Evolutionary conservation across 1,140 invertebrate genomes (phyloP).

Genomic region (Lepidurus couesii): DNA sequence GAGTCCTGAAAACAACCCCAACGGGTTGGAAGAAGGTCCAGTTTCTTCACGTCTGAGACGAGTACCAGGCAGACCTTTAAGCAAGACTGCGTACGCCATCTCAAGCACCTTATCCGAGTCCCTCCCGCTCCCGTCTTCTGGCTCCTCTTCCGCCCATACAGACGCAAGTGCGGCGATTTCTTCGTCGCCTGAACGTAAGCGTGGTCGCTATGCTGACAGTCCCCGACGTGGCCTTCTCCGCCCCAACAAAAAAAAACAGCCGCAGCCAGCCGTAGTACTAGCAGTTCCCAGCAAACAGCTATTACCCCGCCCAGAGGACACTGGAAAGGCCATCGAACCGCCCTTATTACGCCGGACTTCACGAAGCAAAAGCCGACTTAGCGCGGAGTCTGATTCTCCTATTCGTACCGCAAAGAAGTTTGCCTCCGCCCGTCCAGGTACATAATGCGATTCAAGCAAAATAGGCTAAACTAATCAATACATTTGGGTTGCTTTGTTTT

Average conservation of each 20-base stretch:
- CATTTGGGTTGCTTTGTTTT: not conserved
- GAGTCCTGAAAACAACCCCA: not conserved
- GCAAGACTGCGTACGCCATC: not conserved
- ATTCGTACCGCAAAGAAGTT: too few species aligned
- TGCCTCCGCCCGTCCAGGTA: too few species aligned
- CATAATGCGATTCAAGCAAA: too few species aligned
- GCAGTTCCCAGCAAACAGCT: not conserved
- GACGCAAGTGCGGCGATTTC: not conserved
- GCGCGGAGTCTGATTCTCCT: too few species aligned
- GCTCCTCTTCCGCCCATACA: constrained; percentile 8
- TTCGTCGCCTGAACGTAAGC: not conserved
- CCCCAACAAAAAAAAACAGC: not conserved
- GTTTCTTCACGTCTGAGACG: constrained; percentile 29
- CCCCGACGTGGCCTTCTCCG: not conserved
- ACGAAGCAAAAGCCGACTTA: too few species aligned
- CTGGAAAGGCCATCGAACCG: too few species aligned
- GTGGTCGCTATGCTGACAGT: constrained; percentile 10
- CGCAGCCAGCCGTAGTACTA: not conserved
- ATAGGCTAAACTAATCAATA: too few species aligned
- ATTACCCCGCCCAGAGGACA: too few species aligned
- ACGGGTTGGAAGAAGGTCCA: constrained; percentile 24
- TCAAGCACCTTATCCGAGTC: not conserved
- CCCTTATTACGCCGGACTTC: too few species aligned
- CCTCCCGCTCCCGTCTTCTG: not conserved
- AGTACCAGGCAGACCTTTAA: constrained; percentile 28